phyloP scores from a whole-genome alignment of 2,113 vertebrate species.

The Otocyon megalotis region DNA sequence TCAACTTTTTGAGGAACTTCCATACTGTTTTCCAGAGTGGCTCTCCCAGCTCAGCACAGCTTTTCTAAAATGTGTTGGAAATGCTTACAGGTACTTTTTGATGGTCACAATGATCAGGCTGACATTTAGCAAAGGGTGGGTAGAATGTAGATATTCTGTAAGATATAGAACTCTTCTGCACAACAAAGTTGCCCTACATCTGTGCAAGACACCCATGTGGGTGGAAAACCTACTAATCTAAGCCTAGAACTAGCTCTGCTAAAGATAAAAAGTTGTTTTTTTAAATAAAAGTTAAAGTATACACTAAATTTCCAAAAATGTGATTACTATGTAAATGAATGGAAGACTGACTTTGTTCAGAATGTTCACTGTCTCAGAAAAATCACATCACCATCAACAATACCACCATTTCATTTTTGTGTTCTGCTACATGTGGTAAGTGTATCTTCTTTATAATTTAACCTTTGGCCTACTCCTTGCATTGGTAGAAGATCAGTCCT shows the following conservation, averaged over 20 bases:
- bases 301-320: slow-evolving; percentile 13
- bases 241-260: neutral
- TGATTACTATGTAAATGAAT: neutral
- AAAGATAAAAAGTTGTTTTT: neutral
- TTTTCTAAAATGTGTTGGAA: neutral
- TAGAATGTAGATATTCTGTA: neutral
- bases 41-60: neutral
- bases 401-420: neutral
- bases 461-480: neutral
- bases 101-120: neutral
- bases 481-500: neutral
- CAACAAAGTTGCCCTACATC: neutral
- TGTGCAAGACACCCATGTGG: neutral
- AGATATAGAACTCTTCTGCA: neutral
- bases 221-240: neutral
- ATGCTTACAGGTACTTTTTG: neutral
- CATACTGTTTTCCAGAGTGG: too few relatives aligned
- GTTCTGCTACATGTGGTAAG: neutral
- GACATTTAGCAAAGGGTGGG: neutral
- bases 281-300: slow-evolving; percentile 1
- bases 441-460: neutral
- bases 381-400: neutral
- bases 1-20: too few relatives aligned
- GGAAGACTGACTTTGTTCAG: slow-evolving; percentile 10
- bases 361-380: slow-evolving; percentile 26